phyloP scores from a whole-genome alignment of 2,888 invertebrate species.

The Cephus pulcher region DNA sequence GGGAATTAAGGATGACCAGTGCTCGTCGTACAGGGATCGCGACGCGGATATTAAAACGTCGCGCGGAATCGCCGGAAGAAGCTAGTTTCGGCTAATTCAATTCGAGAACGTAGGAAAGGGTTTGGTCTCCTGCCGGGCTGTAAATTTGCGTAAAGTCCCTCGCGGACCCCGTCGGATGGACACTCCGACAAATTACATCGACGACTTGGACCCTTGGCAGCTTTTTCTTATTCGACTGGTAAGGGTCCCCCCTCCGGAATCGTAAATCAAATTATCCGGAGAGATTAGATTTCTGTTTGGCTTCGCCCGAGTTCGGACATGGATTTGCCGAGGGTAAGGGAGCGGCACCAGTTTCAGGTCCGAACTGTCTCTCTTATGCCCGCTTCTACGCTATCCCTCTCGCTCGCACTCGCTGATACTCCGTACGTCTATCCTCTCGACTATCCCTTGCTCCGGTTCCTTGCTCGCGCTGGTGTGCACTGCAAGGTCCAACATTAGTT shows the following conservation, averaged over 20 bases:
- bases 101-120: slow-evolving; percentile 44
- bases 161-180: slow-evolving; percentile 37
- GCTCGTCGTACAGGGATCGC: slow-evolving; percentile 23
- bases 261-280: slow-evolving; percentile 62
- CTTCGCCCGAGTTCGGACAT: slow-evolving; percentile 36
- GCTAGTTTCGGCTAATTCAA: slow-evolving; percentile 43
- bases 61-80: slow-evolving; percentile 34
- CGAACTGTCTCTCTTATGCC: slow-evolving; percentile 25
- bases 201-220: slow-evolving; percentile 39
- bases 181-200: slow-evolving; percentile 53
- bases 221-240: slow-evolving; percentile 25
- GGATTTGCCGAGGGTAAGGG: slow-evolving; percentile 28
- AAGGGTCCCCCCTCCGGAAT: slow-evolving; percentile 30
- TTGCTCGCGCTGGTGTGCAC: slow-evolving; percentile 31
- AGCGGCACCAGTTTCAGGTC: slow-evolving; percentile 36
- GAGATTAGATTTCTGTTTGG: slow-evolving; percentile 64
- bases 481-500: slow-evolving; percentile 67
- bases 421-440: slow-evolving; percentile 9
- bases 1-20: slow-evolving; percentile 52
- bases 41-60: slow-evolving; percentile 29
- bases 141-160: slow-evolving; percentile 41
- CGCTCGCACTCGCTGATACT: slow-evolving; percentile 24
- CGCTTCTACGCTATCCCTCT: not conserved
- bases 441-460: not conserved
- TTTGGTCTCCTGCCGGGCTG: slow-evolving; percentile 31